Percentiles rank a stretch among this genome's conserved stretches.
phyloP scores from a whole-genome alignment of 2,888 invertebrate species.

The Orchestes rusci region DNA sequence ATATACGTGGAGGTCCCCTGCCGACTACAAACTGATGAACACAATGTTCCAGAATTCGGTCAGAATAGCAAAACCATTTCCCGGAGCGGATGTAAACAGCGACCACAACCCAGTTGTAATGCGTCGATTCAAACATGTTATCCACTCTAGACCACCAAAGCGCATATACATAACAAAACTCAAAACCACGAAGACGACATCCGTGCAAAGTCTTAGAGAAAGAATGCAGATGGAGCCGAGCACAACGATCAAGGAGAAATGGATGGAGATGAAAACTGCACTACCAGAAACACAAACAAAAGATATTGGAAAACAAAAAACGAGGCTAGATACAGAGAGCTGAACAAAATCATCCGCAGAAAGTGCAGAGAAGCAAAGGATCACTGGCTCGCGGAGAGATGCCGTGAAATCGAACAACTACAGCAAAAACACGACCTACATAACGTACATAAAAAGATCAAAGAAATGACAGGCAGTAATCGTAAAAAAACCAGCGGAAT shows the following conservation, averaged over 20 bases:
- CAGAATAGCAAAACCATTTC: conserved; percentile 2
- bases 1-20: conserved; percentile 29
- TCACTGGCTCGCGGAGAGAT: neutral
- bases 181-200: neutral
- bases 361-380: conserved; percentile 2
- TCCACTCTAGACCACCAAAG: neutral
- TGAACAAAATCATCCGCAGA: too few species aligned
- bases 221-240: neutral
- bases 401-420: conserved; percentile 1
- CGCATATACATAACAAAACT: neutral
- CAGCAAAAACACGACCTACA: neutral
- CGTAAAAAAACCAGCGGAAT: conserved; percentile 3
- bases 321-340: neutral
- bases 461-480: conserved; percentile 2
- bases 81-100: too few species aligned
- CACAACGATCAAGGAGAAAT: neutral
- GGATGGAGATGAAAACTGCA: neutral
- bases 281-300: neutral
- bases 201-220: neutral
- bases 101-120: too few species aligned
- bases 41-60: neutral
- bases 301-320: neutral
- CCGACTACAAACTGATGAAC: conserved; percentile 21
- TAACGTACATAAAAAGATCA: conserved; percentile 10
- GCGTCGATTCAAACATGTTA: too few species aligned